These are phyloP conservation scores for Smithornis capensis DNA, from an alignment of 2,113 vertebrate genomes.

Conservation along the genomic window DNA sequence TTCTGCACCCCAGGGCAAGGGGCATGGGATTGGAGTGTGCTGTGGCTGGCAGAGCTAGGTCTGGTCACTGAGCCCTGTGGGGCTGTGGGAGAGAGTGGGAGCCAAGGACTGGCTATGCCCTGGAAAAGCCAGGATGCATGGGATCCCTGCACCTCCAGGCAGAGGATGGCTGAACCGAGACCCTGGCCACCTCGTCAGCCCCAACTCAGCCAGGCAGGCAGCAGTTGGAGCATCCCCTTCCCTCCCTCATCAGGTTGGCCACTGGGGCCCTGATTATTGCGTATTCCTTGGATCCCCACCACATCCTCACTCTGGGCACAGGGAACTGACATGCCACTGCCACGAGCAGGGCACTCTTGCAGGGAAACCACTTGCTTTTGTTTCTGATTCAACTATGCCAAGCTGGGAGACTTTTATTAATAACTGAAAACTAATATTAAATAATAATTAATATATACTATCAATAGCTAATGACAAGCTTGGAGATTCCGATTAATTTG, in stretches of 20 bases:
- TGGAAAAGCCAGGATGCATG: not conserved
- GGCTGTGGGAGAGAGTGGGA: not conserved
- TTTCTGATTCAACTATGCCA: not conserved
- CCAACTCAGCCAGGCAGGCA: rapidly evolving
- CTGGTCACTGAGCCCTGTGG: not conserved
- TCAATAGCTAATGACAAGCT: not conserved
- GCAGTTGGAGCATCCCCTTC: not conserved
- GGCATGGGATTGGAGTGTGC: not conserved
- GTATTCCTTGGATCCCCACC: not conserved
- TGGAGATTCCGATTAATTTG: not conserved
- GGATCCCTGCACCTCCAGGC: not conserved
- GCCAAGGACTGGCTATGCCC: not conserved
- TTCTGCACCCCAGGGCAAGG: not conserved
- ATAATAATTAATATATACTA: not conserved
- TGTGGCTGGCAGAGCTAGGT: rapidly evolving
- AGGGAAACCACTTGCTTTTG: not conserved
- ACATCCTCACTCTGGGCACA: rapidly evolving
- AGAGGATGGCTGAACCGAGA: not conserved
- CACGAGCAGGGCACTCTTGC: rapidly evolving
- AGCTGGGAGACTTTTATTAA: not conserved
- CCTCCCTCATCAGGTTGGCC: not conserved
- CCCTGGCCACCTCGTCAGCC: rapidly evolving
- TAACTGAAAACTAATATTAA: not conserved
- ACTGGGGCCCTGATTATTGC: not conserved
- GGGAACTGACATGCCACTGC: not conserved